Evolutionary conservation across 2,888 invertebrate species (phyloP), one percentile per base, ranked within the genome.

Genomic region (Hetaerina titia): DNA sequence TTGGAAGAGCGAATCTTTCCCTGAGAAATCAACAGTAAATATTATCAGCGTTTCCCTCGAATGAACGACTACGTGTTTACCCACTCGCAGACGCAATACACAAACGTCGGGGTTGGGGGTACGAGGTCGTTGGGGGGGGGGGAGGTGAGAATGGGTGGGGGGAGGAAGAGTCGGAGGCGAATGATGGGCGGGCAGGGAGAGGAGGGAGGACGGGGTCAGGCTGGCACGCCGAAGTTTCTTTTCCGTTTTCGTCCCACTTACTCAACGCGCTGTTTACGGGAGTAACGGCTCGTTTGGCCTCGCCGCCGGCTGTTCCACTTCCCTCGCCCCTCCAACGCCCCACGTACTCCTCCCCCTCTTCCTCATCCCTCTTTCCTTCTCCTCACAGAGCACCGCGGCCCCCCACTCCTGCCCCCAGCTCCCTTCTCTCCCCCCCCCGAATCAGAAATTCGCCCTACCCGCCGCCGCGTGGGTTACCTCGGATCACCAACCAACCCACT

Each of bases 201-300:
- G 2, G 89, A 58, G 89, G 89, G 89, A 58, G 89, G 89, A 22
- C 31, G 25, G 64, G 4, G 45, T 45, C 63, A 19, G 31, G 69
- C 31, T 31, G 92, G 63, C 64, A 45, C n/a, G 60, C 64, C 64
- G 92, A 63, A 31, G 92, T 92, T 92, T 92, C 92, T 92, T 92
- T 92, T 92, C 92, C 92, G 92, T 92, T 69, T 92, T 74, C 92
- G 92, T 92, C 92, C 92, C 92, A 92, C 92, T 92, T 92, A 92
- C 92, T 92, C 92, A 92, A 90, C 90, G 69, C 64, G 90, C 90
- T 90, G 64, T 90, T 69, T 90, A 92, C 92, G 92, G 92, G 92
- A 92, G 69, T 92, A 92, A 92, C 92, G 92, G 92, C 92, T 92
- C 69, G 92, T 92, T 92, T 92, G 92, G 92, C 92, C 92, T 92